These are phyloP conservation scores for Agonopterix heracliana DNA, from an alignment of 2,888 invertebrate genomes.

Conservation along the genomic window DNA sequence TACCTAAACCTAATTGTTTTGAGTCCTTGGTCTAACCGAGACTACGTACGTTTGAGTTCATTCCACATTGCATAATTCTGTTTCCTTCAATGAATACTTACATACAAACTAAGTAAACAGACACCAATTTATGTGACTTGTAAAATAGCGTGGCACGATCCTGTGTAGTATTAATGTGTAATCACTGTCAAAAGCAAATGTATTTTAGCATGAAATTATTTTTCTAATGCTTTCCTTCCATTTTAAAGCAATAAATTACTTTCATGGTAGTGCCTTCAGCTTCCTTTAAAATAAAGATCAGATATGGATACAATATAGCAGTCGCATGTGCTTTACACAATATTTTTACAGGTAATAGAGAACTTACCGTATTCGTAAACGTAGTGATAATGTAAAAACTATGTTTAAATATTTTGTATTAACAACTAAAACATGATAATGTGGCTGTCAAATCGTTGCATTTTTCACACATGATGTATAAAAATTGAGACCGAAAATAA, in stretches of 20 bases:
- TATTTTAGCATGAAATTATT: slow-evolving; percentile 64
- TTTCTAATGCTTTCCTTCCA: slow-evolving; percentile 70
- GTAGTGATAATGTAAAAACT: slow-evolving; percentile 62
- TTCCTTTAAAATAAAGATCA: slow-evolving; percentile 57
- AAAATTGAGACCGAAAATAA: slow-evolving; percentile 40
- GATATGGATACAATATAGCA: slow-evolving; percentile 53
- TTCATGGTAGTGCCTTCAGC: slow-evolving; percentile 75
- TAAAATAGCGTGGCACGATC: slow-evolving; percentile 48
- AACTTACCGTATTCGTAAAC: slow-evolving; percentile 69
- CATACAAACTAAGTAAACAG: slow-evolving; percentile 32
- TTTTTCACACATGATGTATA: slow-evolving; percentile 62
- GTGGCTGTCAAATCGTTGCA: slow-evolving; percentile 70
- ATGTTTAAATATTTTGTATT: slow-evolving; percentile 64
- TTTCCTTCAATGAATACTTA: slow-evolving; percentile 41
- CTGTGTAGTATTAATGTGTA: slow-evolving; percentile 27
- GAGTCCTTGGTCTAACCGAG: slow-evolving; percentile 17
- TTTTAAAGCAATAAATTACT: slow-evolving; percentile 64
- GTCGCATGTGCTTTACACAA: slow-evolving; percentile 68
- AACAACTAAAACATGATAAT: slow-evolving; percentile 52
- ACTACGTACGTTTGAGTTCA: slow-evolving; percentile 12
- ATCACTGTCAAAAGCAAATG: slow-evolving; percentile 49
- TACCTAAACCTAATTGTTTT: slow-evolving; percentile 3
- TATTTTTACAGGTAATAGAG: slow-evolving; percentile 72
- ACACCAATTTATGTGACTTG: slow-evolving; percentile 37
- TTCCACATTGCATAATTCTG: slow-evolving; percentile 45